phyloP scores from a whole-genome alignment of 2,888 invertebrate genomes.

The Rhaphigaster nebulosa region DNA sequence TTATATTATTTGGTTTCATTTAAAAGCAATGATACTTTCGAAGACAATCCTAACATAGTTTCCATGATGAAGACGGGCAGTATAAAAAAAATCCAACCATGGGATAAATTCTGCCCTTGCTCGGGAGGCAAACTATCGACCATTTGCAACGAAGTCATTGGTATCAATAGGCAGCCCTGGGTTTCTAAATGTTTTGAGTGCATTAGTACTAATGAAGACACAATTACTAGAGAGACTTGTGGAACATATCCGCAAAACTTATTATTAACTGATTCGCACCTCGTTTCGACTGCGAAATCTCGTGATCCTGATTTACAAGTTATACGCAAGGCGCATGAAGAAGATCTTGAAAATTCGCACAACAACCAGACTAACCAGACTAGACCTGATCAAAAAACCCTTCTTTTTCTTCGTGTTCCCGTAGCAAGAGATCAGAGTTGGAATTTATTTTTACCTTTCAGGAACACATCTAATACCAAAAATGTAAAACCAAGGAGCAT shows the following conservation, averaged over 20 bases:
- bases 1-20: neutral
- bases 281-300: neutral
- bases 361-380: too few relatives aligned
- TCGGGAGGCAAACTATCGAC: neutral
- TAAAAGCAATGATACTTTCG: neutral
- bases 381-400: neutral
- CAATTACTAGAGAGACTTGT: too few relatives aligned
- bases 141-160: neutral
- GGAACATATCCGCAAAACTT: too few relatives aligned
- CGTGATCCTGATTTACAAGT: neutral
- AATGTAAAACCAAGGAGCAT: neutral
- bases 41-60: neutral
- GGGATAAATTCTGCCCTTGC: neutral
- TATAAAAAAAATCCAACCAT: neutral
- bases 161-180: neutral
- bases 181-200: neutral
- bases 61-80: neutral
- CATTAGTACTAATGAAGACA: neutral
- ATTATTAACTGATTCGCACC: neutral
- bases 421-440: neutral
- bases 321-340: neutral
- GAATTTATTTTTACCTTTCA: neutral
- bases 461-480: neutral
- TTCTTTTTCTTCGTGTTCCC: neutral
- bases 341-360: neutral